Evolutionary conservation across 2,888 invertebrate genomes (phyloP), one percentile per base, ranked within the genome.

Genomic region (Diadegma fenestrale): DNA sequence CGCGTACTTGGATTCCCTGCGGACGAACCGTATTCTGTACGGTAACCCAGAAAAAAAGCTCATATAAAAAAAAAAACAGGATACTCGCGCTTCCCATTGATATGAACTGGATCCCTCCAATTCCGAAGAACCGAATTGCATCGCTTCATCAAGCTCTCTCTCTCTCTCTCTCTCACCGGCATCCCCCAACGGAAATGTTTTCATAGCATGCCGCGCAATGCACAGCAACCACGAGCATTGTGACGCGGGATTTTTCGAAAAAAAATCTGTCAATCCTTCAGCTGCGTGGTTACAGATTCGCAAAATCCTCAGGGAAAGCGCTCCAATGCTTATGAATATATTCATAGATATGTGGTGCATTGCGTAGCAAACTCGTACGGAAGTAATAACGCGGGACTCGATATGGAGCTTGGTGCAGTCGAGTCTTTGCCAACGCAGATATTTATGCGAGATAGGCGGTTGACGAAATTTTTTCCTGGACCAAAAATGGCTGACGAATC

Each of bases 231-330:
- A 51, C 37, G 51, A 51, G 5, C 45, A 69, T 51, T 51, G 63
- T 48, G 30, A 58, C 48, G 19, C 30, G 43, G 33, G 61, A 63
- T 69, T 66, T 79, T 68, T 33, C 6, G 0, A 22, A 41, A 48
- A 22, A 83, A 83, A 79, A 79, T 83, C 61, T 66, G 72, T 78
- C 73, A 78, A 75, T 75, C 43, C 68, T 58, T 48, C 45, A 58
- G 10, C 51, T 48, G 51, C 48, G 58, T 58, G 58, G 68, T 19
- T 51, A 54, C 76, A 30, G 61, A 76, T 22, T 12, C 5, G 30
- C 43, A 37, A 71, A 80, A 45, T 63, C 76, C 71, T 71, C 45
- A 61, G 80, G 75, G 64, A 84, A 64, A 71, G 73, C 63, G 54
- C 73, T 33, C 41, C 19, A 51, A 51, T 51, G 19, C 51, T 51